A percentile compares a stretch with the other conserved stretches of the same genome.
phyloP scores from a whole-genome alignment of 2,888 invertebrate species.

The Euproctis similis region DNA sequence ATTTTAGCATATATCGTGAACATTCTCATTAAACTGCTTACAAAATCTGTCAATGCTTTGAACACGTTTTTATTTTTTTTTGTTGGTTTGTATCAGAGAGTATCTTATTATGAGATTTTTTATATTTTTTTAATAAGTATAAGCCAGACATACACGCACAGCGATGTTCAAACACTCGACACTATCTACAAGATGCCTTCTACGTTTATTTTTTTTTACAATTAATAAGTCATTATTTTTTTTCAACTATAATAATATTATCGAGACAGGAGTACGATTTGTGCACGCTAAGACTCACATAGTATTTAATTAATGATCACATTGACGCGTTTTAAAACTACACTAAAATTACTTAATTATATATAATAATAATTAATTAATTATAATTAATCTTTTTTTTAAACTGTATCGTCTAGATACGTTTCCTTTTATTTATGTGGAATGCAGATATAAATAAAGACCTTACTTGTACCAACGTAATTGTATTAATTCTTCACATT shows the following conservation, averaged over 20 bases:
- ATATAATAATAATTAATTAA: slow-evolving; percentile 44
- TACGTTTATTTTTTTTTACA: no score
- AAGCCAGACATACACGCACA: slow-evolving; percentile 66
- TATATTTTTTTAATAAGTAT: slow-evolving; percentile 50
- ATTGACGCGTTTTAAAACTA: slow-evolving; percentile 66
- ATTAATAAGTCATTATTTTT: slow-evolving; percentile 46
- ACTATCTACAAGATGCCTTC: slow-evolving; percentile 61
- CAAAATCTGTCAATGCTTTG: no score
- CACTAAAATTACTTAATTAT: slow-evolving; percentile 43
- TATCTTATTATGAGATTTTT: slow-evolving; percentile 58
- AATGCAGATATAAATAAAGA: slow-evolving; percentile 68
- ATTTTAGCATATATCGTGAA: no score
- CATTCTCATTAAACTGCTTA: no score
- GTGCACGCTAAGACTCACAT: slow-evolving; percentile 69
- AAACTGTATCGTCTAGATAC: no score
- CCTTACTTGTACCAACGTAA: no score
- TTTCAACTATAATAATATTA: slow-evolving; percentile 44
- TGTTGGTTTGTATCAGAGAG: slow-evolving; percentile 59
- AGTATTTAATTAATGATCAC: slow-evolving; percentile 64
- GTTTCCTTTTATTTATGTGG: slow-evolving; percentile 63
- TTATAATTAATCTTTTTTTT: no score
- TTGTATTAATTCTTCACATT: no score
- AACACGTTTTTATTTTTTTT: no score
- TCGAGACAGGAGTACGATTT: slow-evolving; percentile 60
- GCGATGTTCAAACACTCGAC: slow-evolving; percentile 62